Evolutionary conservation across 2,113 vertebrate genomes (phyloP).

Genomic region (Lepidothrix coronata): DNA sequence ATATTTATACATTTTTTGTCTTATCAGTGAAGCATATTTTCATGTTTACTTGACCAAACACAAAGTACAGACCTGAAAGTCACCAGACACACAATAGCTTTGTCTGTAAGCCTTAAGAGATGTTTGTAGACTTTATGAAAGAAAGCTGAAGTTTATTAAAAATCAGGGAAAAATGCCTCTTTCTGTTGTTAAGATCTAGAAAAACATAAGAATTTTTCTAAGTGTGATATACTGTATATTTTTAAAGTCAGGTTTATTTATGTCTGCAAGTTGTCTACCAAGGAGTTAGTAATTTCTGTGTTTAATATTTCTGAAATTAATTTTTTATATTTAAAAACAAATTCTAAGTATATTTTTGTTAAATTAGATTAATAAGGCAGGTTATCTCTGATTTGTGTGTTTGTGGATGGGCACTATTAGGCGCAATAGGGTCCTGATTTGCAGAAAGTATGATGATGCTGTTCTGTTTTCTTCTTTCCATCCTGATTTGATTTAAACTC

Average conservation of each 20-base stretch:
- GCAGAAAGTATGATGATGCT: not conserved
- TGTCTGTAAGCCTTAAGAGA: not conserved
- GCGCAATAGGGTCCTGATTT: not conserved
- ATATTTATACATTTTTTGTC: not conserved
- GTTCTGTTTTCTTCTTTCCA: not conserved
- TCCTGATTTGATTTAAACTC: not conserved
- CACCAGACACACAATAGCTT: not conserved
- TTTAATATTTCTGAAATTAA: not conserved
- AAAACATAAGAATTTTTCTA: not conserved
- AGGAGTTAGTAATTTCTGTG: not conserved
- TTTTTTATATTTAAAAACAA: not conserved
- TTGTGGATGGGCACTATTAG: not conserved
- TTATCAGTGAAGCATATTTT: constrained; percentile 33
- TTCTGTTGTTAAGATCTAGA: not conserved
- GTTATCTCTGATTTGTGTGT: not conserved
- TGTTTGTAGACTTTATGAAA: not conserved
- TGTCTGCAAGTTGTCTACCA: not conserved
- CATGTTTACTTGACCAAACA: not conserved
- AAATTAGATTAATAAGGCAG: not conserved
- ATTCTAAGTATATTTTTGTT: not conserved
- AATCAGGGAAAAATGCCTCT: not conserved
- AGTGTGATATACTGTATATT: not conserved
- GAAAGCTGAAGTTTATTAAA: not conserved
- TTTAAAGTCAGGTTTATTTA: not conserved
- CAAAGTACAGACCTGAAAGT: not conserved